Evolutionary conservation across 2,888 invertebrate species (phyloP), one percentile per base, ranked within the genome.

Genomic region (Coenonympha glycerion): DNA sequence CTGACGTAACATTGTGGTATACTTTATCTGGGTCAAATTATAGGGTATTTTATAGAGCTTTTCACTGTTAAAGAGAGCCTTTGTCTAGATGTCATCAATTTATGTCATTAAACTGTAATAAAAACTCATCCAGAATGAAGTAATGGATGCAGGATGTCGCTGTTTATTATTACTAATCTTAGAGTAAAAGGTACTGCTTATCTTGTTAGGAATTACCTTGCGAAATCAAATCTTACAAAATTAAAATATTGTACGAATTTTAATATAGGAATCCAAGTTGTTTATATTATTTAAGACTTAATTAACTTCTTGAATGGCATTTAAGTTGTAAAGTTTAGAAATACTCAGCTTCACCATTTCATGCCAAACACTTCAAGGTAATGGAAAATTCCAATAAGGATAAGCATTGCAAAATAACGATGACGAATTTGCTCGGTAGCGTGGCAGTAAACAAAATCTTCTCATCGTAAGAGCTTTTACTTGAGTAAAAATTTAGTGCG

Each of bases 1-100:
- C 11, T 45, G 34, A 45, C 34, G 45, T 45, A 34, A 34, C 34
- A 34, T 24, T 24, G 16, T n/a, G 45, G 33, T 24, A 45, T 22
- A 45, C 34, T 45, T 15, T 18, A 45, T 18, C n/a, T 45, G 16
- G 34, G 24, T 34, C 24, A 34, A 8, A 28, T 6, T 34, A 34
- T 24, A 18, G 34, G 24, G 15, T 15, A 8, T 9, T 16, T 30
- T 8, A 33, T 19, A 21, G 1, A 15, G n/a, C n/a, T n/a, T n/a
- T n/a, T n/a, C n/a, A n/a, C n/a, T n/a, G n/a, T n/a, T n/a, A n/a
- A n/a, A n/a, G n/a, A n/a, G n/a, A n/a, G n/a, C n/a, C n/a, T n/a
- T n/a, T n/a, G n/a, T n/a, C n/a, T n/a, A n/a, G n/a, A n/a, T n/a
- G n/a, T n/a, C n/a, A n/a, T n/a, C n/a, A n/a, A n/a, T n/a, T n/a